These are phyloP conservation scores for Symphodus melops DNA, from an alignment of 2,113 vertebrate genomes.

Conservation along the genomic window DNA sequence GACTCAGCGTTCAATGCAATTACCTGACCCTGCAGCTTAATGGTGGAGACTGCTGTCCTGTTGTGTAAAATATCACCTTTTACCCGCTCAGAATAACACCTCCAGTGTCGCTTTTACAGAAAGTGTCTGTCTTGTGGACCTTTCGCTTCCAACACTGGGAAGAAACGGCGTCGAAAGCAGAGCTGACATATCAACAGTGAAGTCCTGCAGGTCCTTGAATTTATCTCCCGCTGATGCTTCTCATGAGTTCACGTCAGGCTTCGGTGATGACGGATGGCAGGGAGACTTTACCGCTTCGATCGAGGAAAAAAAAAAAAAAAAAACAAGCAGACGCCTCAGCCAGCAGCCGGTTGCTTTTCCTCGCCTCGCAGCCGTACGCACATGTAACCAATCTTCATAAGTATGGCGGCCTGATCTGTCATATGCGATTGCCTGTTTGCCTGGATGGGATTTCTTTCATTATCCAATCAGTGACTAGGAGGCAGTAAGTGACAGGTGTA, in stretches of 20 bases:
- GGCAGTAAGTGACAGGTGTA: constrained; percentile 47
- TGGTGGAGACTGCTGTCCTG: constrained; percentile 31
- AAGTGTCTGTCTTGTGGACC: background rate
- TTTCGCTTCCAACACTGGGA: background rate
- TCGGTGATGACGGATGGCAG: constrained; percentile 41
- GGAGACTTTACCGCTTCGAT: constrained; percentile 26
- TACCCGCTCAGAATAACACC: too few species aligned
- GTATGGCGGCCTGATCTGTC: constrained; percentile 29
- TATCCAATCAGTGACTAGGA: constrained; percentile 38
- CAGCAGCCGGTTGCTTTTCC: constrained; percentile 39
- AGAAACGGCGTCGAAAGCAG: background rate
- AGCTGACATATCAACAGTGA: constrained; percentile 19
- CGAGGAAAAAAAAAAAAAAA: too few species aligned
- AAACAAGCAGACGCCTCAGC: constrained; percentile 7
- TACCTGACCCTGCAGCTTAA: constrained; percentile 31
- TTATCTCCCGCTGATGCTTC: constrained; percentile 7
- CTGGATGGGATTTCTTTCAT: constrained; percentile 30
- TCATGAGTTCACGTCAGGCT: constrained; percentile 17
- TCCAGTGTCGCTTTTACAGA: too few species aligned
- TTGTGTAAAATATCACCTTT: constrained; percentile 43
- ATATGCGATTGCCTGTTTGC: constrained; percentile 32
- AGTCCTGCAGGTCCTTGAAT: constrained; percentile 6
- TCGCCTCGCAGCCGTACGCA: constrained; percentile 9
- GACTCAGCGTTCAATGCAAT: constrained; percentile 46
- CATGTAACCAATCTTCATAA: constrained; percentile 51